phyloP scores from a whole-genome alignment of 2,888 invertebrate genomes.

The Clunio marinus region DNA sequence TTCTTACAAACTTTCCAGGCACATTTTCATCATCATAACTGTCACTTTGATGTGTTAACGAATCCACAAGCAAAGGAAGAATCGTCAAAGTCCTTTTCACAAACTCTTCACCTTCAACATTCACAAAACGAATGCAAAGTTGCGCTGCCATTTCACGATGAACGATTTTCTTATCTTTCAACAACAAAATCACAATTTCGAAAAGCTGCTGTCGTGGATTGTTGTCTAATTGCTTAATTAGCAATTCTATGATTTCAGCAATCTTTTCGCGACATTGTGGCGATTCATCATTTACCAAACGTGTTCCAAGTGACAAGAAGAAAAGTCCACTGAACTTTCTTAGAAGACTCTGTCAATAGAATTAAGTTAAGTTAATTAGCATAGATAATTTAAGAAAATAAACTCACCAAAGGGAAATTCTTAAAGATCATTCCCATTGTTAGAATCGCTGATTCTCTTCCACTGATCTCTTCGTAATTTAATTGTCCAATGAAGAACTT shows the following conservation, averaged over 20 bases:
- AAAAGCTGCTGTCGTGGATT: conserved; percentile 64
- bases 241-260: conserved; percentile 65
- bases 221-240: conserved; percentile 59
- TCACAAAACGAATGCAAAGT: conserved; percentile 73
- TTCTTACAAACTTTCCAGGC: conserved; percentile 59
- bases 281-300: conserved; percentile 78
- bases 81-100: conserved; percentile 59
- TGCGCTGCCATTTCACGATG: conserved; percentile 75
- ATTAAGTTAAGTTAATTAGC: conserved; percentile 13
- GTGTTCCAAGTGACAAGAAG: conserved; percentile 69
- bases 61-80: conserved; percentile 54
- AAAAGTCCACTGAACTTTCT: conserved; percentile 62
- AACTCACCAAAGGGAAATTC: conserved; percentile 68
- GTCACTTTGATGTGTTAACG: conserved; percentile 42
- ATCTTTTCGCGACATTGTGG: conserved; percentile 69
- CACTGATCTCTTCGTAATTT: conserved; percentile 73
- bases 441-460: conserved; percentile 79
- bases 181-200: conserved; percentile 65
- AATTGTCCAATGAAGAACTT: conserved; percentile 80
- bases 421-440: conserved; percentile 76
- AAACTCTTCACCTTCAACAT: conserved; percentile 68
- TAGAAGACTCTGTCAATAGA: conserved; percentile 56
- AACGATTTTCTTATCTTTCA: conserved; percentile 62
- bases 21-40: conserved; percentile 41
- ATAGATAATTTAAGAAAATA: neutral